Evolutionary conservation across 2,113 vertebrate species (phyloP).

Genomic region (Rhinoptilus africanus): DNA sequence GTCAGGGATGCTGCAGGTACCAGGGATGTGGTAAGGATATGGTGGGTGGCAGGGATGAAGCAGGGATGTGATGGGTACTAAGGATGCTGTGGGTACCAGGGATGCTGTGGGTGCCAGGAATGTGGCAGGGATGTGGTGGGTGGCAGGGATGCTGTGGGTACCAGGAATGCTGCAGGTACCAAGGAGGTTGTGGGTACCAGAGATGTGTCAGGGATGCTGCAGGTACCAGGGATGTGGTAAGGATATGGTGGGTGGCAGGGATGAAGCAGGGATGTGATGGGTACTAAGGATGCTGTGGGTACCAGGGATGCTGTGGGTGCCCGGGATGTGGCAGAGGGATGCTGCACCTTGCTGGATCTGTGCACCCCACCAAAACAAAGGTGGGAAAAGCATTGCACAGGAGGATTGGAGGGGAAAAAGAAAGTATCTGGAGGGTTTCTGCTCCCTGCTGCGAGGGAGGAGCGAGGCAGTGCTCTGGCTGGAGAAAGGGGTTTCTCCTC

Average conservation of each 20-base stretch:
- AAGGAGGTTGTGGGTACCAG: not conserved
- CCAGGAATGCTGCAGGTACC: not conserved
- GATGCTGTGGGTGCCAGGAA: too few relatives aligned
- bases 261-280: not conserved
- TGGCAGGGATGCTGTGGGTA: not conserved
- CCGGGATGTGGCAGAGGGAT: not conserved
- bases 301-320: not conserved
- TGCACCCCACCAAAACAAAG: not conserved
- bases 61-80: too few relatives aligned
- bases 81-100: not conserved
- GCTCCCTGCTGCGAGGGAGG: not conserved
- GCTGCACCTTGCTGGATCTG: not conserved
- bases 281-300: not conserved
- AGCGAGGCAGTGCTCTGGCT: not conserved
- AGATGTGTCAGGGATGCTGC: not conserved
- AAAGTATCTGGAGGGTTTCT: not conserved
- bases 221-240: not conserved
- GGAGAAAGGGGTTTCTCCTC: not conserved
- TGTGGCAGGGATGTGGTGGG: too few relatives aligned
- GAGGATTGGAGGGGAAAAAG: not conserved
- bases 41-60: not conserved
- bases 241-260: not conserved
- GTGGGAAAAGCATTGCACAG: accelerated
- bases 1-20: too few relatives aligned
- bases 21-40: not conserved